Evolutionary conservation across 35 echinoderm and acorn worm genomes (phyloP), one percentile per base, ranked within the genome.

Genomic region (Hemicentrotus pulcherrimus): DNA sequence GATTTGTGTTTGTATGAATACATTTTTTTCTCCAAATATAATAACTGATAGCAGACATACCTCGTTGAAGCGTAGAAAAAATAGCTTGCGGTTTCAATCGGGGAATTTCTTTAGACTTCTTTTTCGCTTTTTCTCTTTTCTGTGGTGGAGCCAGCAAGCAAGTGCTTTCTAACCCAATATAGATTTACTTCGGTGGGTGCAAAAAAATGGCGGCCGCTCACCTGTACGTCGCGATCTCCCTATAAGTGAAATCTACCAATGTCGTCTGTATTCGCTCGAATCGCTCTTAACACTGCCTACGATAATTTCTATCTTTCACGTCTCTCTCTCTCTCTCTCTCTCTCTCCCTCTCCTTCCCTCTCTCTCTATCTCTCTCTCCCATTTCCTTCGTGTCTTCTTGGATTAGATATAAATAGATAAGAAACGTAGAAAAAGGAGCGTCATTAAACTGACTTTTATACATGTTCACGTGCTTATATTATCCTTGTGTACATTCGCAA

Each of bases 361-460:
- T 89, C 88, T 90, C 88, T 90, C 32, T 41, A 7, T 41, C 88
- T 90, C 88, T 90, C 31, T 90, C 32, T 90, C 88, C n/a, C 88
- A n/a, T 30, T 32, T 47, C n/a, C 24, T 90, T 47, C 19, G 32
- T 90, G 7, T 6, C 88, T 90, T 41, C 32, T 45, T 30, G 88
- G 88, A 90, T 90, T 90, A 90, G 88, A 90, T 90, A 90, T 90
- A 33, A 90, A 90, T 78, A 90, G 88, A 90, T 90, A 90, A 90
- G 32, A 90, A 47, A 90, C 32, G 88, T 11, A 46, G 46, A 31
- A 90, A 90, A 35, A 32, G 88, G 32, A 90, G 88, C 88, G 88
- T 90, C 88, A 90, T 90, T 90, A 90, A 70, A 78, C 19, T 90
- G 88, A 47, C 32, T 90, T 90, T 90, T 90, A 90, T 90, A 90